phyloP scores from a whole-genome alignment of 1,140 invertebrate species.

The Trissolcus basalis region DNA sequence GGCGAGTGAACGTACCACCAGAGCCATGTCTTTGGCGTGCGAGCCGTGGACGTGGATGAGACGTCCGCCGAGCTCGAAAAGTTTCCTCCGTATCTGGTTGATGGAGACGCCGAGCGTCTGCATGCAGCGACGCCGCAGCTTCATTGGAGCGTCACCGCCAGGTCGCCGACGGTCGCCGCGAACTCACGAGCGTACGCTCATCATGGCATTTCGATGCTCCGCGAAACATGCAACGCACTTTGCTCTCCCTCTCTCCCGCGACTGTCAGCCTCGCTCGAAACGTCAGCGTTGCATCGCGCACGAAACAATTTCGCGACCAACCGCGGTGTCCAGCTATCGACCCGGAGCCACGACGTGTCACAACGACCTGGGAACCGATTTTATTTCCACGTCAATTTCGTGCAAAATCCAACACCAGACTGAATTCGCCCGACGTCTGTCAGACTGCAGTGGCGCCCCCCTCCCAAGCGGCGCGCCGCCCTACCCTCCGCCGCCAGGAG shows the following conservation, averaged over 20 bases:
- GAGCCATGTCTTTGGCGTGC: constrained; percentile 71
- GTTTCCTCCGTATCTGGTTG: constrained; percentile 72
- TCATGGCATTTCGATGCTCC: constrained; percentile 56
- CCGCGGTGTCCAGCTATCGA: constrained; percentile 6
- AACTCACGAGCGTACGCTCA: constrained; percentile 68
- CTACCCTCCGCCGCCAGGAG: constrained; percentile 35
- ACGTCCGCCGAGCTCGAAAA: constrained; percentile 70
- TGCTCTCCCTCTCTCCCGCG: constrained; percentile 4
- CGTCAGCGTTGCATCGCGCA: background rate
- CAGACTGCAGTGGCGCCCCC: constrained; percentile 69
- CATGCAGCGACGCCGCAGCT: constrained; percentile 74
- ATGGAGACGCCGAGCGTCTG: constrained; percentile 75
- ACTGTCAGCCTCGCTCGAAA: background rate
- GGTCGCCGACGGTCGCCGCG: constrained; percentile 66
- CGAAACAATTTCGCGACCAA: too few species aligned
- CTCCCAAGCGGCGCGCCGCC: constrained; percentile 26
- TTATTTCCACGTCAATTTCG: constrained; percentile 50
- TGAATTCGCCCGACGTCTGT: constrained; percentile 71
- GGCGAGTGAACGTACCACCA: constrained; percentile 68
- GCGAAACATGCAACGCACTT: constrained; percentile 50
- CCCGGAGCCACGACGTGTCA: constrained; percentile 9
- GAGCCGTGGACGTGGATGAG: constrained; percentile 72
- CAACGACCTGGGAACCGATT: background rate
- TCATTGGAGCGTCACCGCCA: constrained; percentile 74
- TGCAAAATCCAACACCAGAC: constrained; percentile 70